Conservation (phyloP, 2,797 vertebrate species). For the Eupleurogrammus muticus region DNA sequence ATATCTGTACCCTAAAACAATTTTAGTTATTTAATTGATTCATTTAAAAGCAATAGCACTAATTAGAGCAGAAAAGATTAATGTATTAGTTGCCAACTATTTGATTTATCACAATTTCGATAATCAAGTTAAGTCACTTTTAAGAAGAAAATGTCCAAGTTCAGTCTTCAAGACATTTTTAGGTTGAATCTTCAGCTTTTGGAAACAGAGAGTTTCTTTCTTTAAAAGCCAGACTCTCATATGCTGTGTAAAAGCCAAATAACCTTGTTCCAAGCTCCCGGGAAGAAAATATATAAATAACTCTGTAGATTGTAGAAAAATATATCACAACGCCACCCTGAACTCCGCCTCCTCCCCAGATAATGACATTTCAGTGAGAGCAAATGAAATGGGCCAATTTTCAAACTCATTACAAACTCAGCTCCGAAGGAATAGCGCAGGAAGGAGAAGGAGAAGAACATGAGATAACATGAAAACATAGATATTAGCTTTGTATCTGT, state of each 20-base stretch:
- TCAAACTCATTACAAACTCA: slow-evolving; percentile 69
- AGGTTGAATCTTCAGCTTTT: too few species aligned
- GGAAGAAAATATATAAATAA: slow-evolving; percentile 61
- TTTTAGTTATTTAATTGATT: too few species aligned
- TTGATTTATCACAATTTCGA: too few species aligned
- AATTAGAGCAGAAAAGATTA: too few species aligned
- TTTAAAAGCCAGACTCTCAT: too few species aligned
- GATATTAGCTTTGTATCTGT: slow-evolving; percentile 7
- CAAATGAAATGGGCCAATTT: slow-evolving; percentile 76
- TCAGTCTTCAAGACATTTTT: too few species aligned
- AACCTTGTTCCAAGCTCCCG: slow-evolving; percentile 63
- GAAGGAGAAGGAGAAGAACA: slow-evolving; percentile 5
- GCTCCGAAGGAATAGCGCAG: slow-evolving; percentile 17
- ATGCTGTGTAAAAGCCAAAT: slow-evolving; percentile 14
- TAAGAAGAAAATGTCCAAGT: too few species aligned
- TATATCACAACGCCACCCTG: slow-evolving; percentile 37
- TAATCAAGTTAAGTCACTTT: too few species aligned
- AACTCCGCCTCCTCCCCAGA: slow-evolving; percentile 16
- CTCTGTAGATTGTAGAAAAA: slow-evolving; percentile 48
- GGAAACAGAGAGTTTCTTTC: too few species aligned
- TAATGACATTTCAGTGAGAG: slow-evolving; percentile 70
- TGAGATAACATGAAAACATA: slow-evolving; percentile 26
- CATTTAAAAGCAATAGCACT: too few species aligned
- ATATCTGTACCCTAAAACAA: too few species aligned
- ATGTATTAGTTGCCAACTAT: too few species aligned